Conservation (phyloP, 1,140 invertebrate species). For the Drosophila mauritiana region DNA sequence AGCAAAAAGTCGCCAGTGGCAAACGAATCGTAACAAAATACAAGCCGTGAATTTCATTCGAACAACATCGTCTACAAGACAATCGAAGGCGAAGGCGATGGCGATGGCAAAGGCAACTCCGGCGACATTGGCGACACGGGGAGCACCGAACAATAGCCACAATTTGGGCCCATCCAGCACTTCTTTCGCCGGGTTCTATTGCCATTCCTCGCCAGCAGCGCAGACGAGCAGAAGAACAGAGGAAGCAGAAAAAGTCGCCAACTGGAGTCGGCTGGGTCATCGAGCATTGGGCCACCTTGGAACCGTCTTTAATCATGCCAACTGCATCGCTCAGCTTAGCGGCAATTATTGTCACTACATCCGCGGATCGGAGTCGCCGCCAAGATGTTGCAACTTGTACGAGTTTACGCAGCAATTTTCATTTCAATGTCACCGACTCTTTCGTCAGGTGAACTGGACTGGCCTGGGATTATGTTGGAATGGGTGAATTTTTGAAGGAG, state of each 20-base stretch:
- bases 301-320: constrained; percentile 50
- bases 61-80: constrained; percentile 81
- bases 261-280: constrained; percentile 23
- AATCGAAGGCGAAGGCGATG: constrained; percentile 76
- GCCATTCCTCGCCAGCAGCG: neutral
- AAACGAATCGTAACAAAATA: constrained; percentile 80
- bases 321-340: constrained; percentile 47
- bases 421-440: constrained; percentile 44
- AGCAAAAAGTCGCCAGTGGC: constrained; percentile 72
- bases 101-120: constrained; percentile 74
- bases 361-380: constrained; percentile 26
- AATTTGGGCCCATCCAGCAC: constrained; percentile 55
- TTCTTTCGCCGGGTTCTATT: constrained; percentile 16
- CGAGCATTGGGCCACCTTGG: constrained; percentile 36
- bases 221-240: neutral
- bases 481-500: neutral
- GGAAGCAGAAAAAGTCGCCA: neutral
- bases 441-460: constrained; percentile 32
- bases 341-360: constrained; percentile 72
- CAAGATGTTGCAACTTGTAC: constrained; percentile 52
- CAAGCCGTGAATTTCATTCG: constrained; percentile 82
- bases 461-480: constrained; percentile 26
- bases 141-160: constrained; percentile 60
- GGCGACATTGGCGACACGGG: constrained; percentile 73
- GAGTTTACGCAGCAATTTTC: constrained; percentile 61